Percentiles rank a stretch among this genome's conserved stretches.
Evolutionary conservation across 1,140 invertebrate species (phyloP).

Genomic region (Diprion similis): DNA sequence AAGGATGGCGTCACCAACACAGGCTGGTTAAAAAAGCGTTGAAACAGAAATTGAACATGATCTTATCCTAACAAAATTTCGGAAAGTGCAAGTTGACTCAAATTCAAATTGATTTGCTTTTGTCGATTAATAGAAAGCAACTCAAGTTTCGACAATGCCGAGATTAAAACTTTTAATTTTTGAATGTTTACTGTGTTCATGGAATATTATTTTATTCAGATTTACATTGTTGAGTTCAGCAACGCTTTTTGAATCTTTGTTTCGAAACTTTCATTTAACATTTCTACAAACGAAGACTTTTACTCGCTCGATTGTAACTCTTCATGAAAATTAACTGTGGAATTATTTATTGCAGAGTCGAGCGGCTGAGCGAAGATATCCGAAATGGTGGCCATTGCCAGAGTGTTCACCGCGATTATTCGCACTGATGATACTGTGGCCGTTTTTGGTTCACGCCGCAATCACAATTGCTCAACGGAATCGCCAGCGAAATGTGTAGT

Average conservation of each 20-base stretch:
- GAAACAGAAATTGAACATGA: no score
- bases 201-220: slow-evolving; percentile 24
- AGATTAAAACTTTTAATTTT: no score
- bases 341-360: slow-evolving; percentile 33
- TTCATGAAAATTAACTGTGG: neutral
- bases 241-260: slow-evolving; percentile 23
- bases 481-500: slow-evolving; percentile 4
- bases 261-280: slow-evolving; percentile 20
- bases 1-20: no score
- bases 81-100: no score
- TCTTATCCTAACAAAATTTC: no score
- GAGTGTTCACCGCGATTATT: slow-evolving; percentile 65
- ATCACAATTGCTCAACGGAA: slow-evolving; percentile 47
- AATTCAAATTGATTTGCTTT: no score
- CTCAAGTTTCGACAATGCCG: no score
- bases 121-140: no score
- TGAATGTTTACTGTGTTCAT: neutral
- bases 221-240: slow-evolving; percentile 5
- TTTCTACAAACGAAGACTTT: slow-evolving; percentile 13
- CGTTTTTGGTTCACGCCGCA: slow-evolving; percentile 63
- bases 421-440: slow-evolving; percentile 66
- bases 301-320: neutral
- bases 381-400: slow-evolving; percentile 63
- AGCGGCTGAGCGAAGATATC: slow-evolving; percentile 34
- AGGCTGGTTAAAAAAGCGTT: no score